A percentile compares a stretch with the other conserved stretches of the same genome.
These are phyloP conservation scores for Hypothenemus hampei DNA, from an alignment of 1,140 invertebrate genomes.

Conservation along the genomic window DNA sequence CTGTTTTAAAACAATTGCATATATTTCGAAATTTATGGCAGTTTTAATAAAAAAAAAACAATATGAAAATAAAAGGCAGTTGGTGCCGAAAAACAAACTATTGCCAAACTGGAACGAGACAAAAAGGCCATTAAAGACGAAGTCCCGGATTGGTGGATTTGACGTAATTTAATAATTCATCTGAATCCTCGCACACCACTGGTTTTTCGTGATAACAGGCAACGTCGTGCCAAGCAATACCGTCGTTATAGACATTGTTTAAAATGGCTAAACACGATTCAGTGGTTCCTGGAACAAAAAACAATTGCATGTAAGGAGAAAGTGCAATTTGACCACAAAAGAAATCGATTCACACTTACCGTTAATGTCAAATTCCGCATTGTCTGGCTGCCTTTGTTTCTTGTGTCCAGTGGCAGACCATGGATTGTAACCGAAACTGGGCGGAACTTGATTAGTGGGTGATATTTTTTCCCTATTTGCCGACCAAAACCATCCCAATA, in stretches of 20 bases:
- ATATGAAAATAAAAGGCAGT: too few relatives aligned
- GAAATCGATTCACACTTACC: slow-evolving; percentile 39
- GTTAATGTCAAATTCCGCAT: slow-evolving; percentile 89
- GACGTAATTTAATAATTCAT: slow-evolving; percentile 79
- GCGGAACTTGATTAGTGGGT: slow-evolving; percentile 69
- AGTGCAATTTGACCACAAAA: too few relatives aligned
- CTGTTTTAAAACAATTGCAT: too few relatives aligned
- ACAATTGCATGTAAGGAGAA: background rate
- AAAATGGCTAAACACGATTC: slow-evolving; percentile 81
- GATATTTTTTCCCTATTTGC: slow-evolving; percentile 82
- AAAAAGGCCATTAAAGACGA: too few relatives aligned
- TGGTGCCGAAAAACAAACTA: too few relatives aligned
- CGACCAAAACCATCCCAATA: slow-evolving; percentile 92
- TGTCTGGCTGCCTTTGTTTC: slow-evolving; percentile 80
- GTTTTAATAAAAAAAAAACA: too few relatives aligned
- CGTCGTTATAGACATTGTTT: slow-evolving; percentile 89
- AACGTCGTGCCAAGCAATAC: slow-evolving; percentile 88
- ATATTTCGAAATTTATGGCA: too few relatives aligned
- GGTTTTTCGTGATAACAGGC: slow-evolving; percentile 90
- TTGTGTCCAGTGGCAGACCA: slow-evolving; percentile 88
- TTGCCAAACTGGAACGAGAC: too few relatives aligned
- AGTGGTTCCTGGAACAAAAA: slow-evolving; percentile 50
- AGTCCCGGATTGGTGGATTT: slow-evolving; percentile 74
- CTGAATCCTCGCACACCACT: slow-evolving; percentile 82
- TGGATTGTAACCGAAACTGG: slow-evolving; percentile 71